Conservation (phyloP, 2,797 vertebrate species). For the Phoxinus dragarum region DNA sequence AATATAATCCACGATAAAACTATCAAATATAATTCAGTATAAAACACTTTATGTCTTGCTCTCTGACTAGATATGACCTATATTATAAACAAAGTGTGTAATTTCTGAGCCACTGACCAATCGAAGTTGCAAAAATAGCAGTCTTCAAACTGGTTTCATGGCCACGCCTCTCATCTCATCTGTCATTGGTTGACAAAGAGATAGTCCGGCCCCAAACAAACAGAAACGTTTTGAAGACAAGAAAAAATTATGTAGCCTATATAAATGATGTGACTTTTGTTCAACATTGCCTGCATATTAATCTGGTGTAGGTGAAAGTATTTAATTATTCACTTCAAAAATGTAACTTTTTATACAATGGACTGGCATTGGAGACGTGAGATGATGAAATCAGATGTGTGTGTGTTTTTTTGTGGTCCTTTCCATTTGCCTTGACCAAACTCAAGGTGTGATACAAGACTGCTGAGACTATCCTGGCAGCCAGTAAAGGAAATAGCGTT, state of each 20-base stretch:
- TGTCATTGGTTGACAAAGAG: background rate
- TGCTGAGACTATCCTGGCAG: slow-evolving; percentile 73
- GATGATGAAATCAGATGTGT: slow-evolving; percentile 28
- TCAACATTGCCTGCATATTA: background rate
- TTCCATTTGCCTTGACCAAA: slow-evolving; percentile 84
- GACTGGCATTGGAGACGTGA: background rate
- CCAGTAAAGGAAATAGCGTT: slow-evolving; percentile 66
- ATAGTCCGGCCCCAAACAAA: background rate
- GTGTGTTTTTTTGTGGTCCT: slow-evolving; percentile 81
- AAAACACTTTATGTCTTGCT: background rate
- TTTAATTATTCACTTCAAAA: background rate
- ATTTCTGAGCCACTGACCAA: background rate
- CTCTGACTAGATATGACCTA: background rate
- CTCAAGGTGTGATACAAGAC: slow-evolving; percentile 76
- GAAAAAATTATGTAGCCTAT: background rate
- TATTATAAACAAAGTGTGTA: background rate
- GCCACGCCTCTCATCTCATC: background rate
- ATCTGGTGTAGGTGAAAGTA: background rate
- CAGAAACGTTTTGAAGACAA: background rate
- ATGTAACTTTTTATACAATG: background rate
- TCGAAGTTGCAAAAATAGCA: background rate
- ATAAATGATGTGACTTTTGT: background rate
- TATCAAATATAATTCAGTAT: background rate
- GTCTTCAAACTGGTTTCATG: background rate
- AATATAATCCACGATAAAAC: background rate